Conservation (phyloP, 1,140 invertebrate species). For the Chionoecetes opilio region DNA sequence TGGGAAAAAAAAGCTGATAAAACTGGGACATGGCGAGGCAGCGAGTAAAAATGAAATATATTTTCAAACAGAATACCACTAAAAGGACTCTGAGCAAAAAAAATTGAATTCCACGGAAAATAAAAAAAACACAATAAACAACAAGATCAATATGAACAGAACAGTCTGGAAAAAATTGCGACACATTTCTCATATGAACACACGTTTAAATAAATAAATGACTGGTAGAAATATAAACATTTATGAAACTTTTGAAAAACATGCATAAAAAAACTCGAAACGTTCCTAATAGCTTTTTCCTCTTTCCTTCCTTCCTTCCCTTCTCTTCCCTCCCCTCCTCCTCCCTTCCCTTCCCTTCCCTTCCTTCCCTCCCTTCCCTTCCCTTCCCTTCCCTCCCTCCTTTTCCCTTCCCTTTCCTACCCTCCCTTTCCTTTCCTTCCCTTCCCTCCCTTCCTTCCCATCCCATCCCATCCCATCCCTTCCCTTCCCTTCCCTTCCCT, state of each 20-base stretch:
- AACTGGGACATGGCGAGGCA: not conserved
- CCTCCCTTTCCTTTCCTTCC: not conserved
- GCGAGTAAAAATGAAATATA: not conserved
- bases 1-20: not conserved
- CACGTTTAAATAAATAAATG: not conserved
- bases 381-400: not conserved
- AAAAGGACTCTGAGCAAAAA: slow-evolving; percentile 13
- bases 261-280: not conserved
- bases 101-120: not conserved
- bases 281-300: no score
- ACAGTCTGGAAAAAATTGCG: not conserved
- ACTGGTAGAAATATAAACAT: not conserved
- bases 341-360: not conserved
- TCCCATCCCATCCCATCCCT: not conserved
- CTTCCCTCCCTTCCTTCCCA: not conserved
- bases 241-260: not conserved
- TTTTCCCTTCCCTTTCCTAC: not conserved
- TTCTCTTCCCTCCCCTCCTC: not conserved
- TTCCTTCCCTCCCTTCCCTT: not conserved
- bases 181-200: not conserved
- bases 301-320: not conserved
- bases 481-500: not conserved
- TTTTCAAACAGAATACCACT: slow-evolving; percentile 27
- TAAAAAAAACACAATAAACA: not conserved
- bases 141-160: not conserved